Conservation (phyloP, 2,113 vertebrate genomes). For the Porphyrio hochstetteri region DNA sequence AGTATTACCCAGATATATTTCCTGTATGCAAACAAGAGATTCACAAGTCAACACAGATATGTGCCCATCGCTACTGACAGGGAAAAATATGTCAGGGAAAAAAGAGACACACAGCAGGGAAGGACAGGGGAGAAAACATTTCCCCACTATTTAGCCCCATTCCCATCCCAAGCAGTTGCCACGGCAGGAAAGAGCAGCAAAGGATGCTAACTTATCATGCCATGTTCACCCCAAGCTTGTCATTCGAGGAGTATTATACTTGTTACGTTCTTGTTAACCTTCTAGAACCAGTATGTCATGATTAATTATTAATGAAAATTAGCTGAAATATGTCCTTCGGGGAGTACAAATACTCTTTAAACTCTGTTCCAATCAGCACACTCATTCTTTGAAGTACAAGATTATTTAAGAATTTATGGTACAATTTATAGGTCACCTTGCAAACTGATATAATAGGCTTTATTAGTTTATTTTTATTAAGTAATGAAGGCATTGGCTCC, state of each 20-base stretch:
- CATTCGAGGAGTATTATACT: not conserved
- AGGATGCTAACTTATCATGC: not conserved
- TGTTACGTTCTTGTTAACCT: slow-evolving; percentile 10
- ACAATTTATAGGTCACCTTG: not conserved
- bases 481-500: not conserved
- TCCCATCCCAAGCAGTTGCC: not conserved
- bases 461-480: not conserved
- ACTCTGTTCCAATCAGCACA: not conserved
- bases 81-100: not conserved
- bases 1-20: not conserved
- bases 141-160: not conserved
- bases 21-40: not conserved
- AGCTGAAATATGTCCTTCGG: not conserved
- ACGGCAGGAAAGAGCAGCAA: not conserved
- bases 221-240: not conserved
- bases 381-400: not conserved
- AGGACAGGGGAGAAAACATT: not conserved
- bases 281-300: not conserved
- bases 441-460: not conserved
- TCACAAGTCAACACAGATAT: rapidly evolving
- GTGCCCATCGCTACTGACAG: not conserved
- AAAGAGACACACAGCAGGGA: not conserved
- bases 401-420: not conserved
- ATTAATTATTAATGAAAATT: slow-evolving; percentile 23
- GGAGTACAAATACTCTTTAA: slow-evolving; percentile 3